phyloP scores from a whole-genome alignment of 2,797 vertebrate species.

The Ctenopoma multispine region DNA sequence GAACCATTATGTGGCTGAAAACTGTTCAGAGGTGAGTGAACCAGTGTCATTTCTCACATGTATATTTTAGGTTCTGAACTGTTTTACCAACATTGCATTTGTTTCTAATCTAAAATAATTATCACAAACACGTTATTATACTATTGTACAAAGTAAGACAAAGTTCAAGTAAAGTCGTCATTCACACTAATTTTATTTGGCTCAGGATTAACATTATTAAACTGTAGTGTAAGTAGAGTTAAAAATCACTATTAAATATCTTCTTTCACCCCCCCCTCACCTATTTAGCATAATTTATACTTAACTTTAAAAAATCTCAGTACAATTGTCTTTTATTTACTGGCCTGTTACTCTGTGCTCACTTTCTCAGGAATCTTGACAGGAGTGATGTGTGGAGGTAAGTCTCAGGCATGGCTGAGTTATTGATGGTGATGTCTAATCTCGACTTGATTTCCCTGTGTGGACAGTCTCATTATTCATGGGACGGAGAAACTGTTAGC shows the following conservation, averaged over 20 bases:
- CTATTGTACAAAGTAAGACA: background rate
- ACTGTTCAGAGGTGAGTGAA: background rate
- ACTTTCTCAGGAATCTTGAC: constrained; percentile 15
- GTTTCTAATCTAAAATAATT: background rate
- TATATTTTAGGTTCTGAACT: background rate
- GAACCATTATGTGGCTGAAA: constrained; percentile 21
- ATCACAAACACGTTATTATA: background rate
- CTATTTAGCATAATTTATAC: background rate
- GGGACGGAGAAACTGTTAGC: constrained; percentile 1
- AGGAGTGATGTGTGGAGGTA: constrained; percentile 25
- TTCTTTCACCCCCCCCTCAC: background rate
- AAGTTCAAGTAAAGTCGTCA: background rate
- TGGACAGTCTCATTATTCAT: constrained; percentile 17
- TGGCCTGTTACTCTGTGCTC: background rate
- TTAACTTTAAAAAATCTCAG: background rate
- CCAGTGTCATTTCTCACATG: background rate
- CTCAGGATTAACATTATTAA: background rate
- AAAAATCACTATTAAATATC: background rate
- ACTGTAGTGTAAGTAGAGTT: background rate
- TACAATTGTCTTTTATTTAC: background rate
- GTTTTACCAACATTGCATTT: background rate
- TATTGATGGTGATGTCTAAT: constrained; percentile 50
- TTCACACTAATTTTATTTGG: background rate
- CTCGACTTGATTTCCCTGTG: constrained; percentile 36
- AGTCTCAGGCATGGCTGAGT: constrained; percentile 56